Percentiles rank a stretch among this genome's conserved stretches.
Conservation (phyloP, 1,140 invertebrate species). For the Oscheius sp. region DNA sequence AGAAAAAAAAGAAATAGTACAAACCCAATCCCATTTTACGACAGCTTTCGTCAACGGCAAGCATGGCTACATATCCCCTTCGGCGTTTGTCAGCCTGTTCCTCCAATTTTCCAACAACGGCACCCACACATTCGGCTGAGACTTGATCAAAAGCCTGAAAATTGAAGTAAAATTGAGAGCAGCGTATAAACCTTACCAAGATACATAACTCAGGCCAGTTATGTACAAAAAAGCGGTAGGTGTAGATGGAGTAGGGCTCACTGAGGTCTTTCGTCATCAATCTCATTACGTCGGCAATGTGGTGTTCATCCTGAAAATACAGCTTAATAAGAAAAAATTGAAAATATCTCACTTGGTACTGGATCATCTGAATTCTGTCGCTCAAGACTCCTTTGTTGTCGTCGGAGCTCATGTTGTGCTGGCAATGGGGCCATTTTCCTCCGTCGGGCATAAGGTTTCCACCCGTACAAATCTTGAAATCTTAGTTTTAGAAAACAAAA, state of each 20-base stretch:
- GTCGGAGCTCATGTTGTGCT: slow-evolving; percentile 4
- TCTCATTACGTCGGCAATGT: slow-evolving; percentile 94
- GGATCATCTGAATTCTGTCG: neutral
- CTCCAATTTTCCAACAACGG: slow-evolving; percentile 28
- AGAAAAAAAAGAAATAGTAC: neutral
- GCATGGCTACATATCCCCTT: slow-evolving; percentile 34
- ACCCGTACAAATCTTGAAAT: neutral
- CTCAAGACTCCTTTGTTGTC: neutral
- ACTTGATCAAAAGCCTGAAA: slow-evolving; percentile 14
- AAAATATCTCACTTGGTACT: slow-evolving; percentile 61
- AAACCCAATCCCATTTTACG: slow-evolving; percentile 27
- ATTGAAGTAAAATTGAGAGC: slow-evolving; percentile 63
- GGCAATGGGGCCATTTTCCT: neutral
- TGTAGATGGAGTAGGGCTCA: slow-evolving; percentile 99
- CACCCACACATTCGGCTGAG: slow-evolving; percentile 14
- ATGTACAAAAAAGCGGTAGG: slow-evolving; percentile 99
- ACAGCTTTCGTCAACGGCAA: slow-evolving; percentile 31
- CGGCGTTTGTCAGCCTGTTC: neutral
- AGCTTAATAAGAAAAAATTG: neutral
- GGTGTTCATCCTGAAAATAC: slow-evolving; percentile 70
- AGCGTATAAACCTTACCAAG: slow-evolving; percentile 64
- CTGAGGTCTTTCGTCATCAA: slow-evolving; percentile 97
- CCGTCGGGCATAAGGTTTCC: slow-evolving; percentile 3
- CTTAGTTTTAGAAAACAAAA: neutral
- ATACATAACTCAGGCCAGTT: slow-evolving; percentile 99